A percentile compares a stretch with the other conserved stretches of the same genome.
Conservation (phyloP, 2,797 vertebrate genomes). For the Ptychobarbus kaznakovi region DNA sequence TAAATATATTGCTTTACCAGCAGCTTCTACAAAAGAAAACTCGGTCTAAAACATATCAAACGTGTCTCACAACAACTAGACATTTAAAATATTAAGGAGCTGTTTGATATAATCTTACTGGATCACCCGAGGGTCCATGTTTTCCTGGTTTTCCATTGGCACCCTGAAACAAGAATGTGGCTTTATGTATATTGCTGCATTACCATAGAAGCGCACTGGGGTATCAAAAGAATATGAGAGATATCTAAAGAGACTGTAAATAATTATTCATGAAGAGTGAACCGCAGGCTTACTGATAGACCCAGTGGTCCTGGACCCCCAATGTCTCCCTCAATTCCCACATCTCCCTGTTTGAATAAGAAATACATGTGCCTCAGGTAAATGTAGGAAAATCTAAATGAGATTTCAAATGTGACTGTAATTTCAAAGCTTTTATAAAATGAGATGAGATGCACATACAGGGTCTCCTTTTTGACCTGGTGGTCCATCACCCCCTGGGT, state of each 20-base stretch:
- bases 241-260: not conserved
- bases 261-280: not conserved
- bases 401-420: not conserved
- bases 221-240: not conserved
- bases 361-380: not conserved
- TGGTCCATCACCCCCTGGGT: constrained; percentile 69
- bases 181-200: not conserved
- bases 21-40: not conserved
- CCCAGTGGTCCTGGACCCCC: constrained; percentile 76
- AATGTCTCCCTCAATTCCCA: constrained; percentile 76
- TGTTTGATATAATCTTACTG: constrained; percentile 81
- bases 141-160: constrained; percentile 75
- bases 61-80: not conserved
- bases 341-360: constrained; percentile 67
- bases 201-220: not conserved
- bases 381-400: not conserved
- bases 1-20: not conserved
- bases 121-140: constrained; percentile 83
- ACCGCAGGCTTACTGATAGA: constrained; percentile 68
- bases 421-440: not conserved
- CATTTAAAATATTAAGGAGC: constrained; percentile 59
- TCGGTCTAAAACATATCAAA: not conserved
- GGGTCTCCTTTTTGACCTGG: constrained; percentile 75
- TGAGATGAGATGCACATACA: constrained; percentile 65
- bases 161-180: constrained; percentile 68